Conservation (phyloP, 2,113 vertebrate genomes). For the Ictalurus punctatus region DNA sequence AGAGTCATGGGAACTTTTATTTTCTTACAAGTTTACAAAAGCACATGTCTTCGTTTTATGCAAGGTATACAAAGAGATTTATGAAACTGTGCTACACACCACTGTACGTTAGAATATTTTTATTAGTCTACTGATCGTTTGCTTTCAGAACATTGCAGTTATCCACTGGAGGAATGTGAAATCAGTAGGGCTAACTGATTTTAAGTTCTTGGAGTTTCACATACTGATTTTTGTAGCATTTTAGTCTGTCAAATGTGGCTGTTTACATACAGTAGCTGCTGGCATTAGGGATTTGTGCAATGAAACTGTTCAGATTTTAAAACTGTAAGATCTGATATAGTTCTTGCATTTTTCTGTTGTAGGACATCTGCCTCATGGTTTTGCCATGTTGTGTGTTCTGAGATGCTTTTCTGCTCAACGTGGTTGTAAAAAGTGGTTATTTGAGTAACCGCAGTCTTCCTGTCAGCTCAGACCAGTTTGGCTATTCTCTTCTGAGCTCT, state of each 20-base stretch:
- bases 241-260: neutral
- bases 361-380: neutral
- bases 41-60: neutral
- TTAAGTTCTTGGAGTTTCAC: neutral
- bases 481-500: neutral
- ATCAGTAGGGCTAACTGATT: neutral
- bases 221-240: neutral
- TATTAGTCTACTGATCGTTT: neutral
- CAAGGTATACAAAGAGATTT: neutral
- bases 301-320: neutral
- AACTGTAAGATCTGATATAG: neutral
- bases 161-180: neutral
- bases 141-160: neutral
- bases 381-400: neutral
- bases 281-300: neutral
- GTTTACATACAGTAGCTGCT: neutral
- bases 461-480: neutral
- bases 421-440: neutral
- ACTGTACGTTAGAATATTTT: neutral
- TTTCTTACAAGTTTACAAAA: neutral
- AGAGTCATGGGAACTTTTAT: neutral
- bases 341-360: neutral
- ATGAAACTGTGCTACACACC: neutral
- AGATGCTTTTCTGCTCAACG: neutral
- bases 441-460: neutral